Base-by-base conservation (phyloP, 2,113 vertebrate species). In the Leucosticte australis region DNA sequence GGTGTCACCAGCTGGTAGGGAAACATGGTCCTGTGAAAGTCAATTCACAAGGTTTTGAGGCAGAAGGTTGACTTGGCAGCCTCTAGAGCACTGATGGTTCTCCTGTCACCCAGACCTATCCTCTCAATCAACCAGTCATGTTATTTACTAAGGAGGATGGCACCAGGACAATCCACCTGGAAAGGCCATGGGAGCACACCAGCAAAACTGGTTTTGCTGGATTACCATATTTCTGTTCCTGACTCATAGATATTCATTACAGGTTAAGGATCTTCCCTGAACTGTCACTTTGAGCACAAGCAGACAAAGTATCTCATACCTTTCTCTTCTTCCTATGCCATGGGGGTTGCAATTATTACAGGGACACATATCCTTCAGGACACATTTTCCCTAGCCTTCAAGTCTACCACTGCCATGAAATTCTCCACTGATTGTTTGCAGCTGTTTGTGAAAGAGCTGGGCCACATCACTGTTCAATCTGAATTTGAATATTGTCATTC, bases 11-110 rank as follows among this genome's bases (percentile, higher is more conserved):
- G 50, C 50, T 57, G 42, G 9, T 3, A 27, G 22, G 57, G 9
- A 24, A 81, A 13, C 0, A 1, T 3, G 37, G 56, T 21, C 44
- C 70, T 6, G 0, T 4, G 8, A 55, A 55, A 69, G 39, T 21
- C 2, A 0, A 4, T 10, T 62, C 41, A 33, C 0, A 2, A 63
- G 31, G 44, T 37, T 70, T 75, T 55, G 47, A 90, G 65, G 82
- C 30, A 83, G 59, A 75, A 85, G 27, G 30, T 7, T 87, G 75
- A 60, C 30, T 75, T 55, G 24, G 57, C 5, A 6, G 30, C 30
- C 39, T 62, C 59, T 37, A 62, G 24, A 92, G 41, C 73, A 49
- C 41, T 7, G 20, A 76, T 0, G 1, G 19, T 14, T 87, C 75
- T 89, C 82, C 59, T 49, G 67, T 27, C 81, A 64, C 28, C 28